phyloP scores from a whole-genome alignment of 2,113 vertebrate genomes.

The Cinclus mexicanus region DNA sequence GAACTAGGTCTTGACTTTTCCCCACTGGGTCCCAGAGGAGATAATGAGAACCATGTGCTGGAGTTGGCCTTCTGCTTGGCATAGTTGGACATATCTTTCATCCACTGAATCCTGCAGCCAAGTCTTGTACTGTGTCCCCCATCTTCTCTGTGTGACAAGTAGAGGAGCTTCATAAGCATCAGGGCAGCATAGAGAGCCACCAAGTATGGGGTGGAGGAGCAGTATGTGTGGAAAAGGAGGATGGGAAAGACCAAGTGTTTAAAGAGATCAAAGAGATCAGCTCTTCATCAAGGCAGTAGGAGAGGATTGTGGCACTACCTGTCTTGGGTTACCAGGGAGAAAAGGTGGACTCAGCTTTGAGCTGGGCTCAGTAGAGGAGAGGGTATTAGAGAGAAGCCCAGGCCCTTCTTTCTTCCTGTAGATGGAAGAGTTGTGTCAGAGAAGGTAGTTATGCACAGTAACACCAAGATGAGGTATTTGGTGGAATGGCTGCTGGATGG shows the following conservation, averaged over 20 bases:
- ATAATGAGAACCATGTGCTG: not conserved
- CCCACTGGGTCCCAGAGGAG: not conserved
- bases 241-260: not conserved
- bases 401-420: not conserved
- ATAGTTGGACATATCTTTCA: not conserved
- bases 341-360: not conserved
- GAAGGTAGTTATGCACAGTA: not conserved
- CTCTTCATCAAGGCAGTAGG: not conserved
- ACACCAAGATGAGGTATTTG: not conserved
- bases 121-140: not conserved
- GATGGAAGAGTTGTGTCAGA: fast-evolving
- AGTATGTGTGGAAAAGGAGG: not conserved
- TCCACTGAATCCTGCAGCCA: not conserved
- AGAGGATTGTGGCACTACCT: not conserved
- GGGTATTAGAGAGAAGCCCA: not conserved
- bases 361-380: not conserved
- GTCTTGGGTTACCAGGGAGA: not conserved
- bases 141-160: not conserved
- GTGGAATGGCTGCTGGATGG: not conserved
- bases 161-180: not conserved
- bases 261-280: not conserved
- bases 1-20: not conserved
- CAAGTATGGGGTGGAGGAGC: not conserved
- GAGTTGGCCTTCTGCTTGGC: not conserved
- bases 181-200: not conserved